Base-by-base conservation (phyloP, 2,797 vertebrate species). In the Graptemys geographica region DNA sequence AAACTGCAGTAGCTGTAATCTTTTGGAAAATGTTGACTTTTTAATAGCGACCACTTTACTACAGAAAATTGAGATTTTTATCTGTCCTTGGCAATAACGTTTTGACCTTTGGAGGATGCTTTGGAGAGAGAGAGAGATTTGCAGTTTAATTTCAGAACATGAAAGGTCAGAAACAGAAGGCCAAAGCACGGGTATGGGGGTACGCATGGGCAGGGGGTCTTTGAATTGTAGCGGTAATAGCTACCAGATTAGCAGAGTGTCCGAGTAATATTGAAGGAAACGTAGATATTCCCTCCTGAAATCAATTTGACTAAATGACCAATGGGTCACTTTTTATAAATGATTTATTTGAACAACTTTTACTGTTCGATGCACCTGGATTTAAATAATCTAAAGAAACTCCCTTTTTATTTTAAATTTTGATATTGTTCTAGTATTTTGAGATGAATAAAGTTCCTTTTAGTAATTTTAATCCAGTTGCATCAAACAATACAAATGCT, bases 61-160 rank as follows among this genome's bases (percentile, higher is more conserved):
- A 96, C 72, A 93, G 84, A 96, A 86, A 93, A 93, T 79, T 95
- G 81, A 55, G 19, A 53, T 53, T 53, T 52, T 91, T 94, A 86
- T 59, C 57, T 96, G 92, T 93, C 92, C 92, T 95, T 89, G 86
- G 92, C 95, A 97, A 96, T 96, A 86, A 93, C 81, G 94, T 96
- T 96, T 95, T 74, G 81, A 56, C 86, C 84, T 87, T 93, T 92
- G 94, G 83, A 94, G 95, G 90, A 84, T 62, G 89, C 80, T 96
- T 94, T 93, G 89, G 83, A 6, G 15, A 57, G 23, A 90, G 91
- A 69, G 94, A 93, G 90, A 91, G 95, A 96, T 96, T 96, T 88
- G 84, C 89, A 95, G 96, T 96, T 97, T 90, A 91, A 96, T 96
- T 96, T 96, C 79, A 95, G 93, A 89, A 87, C 88, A 91, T 86